These are phyloP conservation scores for Morelia viridis DNA, from an alignment of 2,797 vertebrate genomes.

Conservation along the genomic window DNA sequence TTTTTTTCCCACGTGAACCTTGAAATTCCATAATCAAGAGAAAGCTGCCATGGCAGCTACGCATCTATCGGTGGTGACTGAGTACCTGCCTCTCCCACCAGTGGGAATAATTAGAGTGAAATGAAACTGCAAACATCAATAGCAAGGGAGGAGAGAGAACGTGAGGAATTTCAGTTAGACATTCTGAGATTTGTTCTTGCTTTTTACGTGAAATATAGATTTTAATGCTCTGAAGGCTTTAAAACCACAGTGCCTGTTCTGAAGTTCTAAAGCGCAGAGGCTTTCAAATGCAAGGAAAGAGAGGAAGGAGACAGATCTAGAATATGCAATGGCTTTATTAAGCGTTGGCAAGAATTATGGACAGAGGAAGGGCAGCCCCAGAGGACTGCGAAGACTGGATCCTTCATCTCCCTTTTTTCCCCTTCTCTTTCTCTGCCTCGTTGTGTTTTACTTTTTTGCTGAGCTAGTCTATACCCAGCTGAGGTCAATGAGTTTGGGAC, in stretches of 20 bases:
- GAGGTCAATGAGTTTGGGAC: neutral
- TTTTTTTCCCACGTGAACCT: slow-evolving; percentile 55
- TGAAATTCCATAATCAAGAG: slow-evolving; percentile 54
- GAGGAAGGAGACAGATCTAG: slow-evolving; percentile 37
- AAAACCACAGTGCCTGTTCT: slow-evolving; percentile 43
- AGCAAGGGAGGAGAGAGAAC: slow-evolving; percentile 15
- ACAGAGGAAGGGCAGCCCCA: neutral
- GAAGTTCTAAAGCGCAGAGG: slow-evolving; percentile 43
- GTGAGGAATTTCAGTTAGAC: slow-evolving; percentile 55
- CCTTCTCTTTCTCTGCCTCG: neutral
- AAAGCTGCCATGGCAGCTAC: slow-evolving; percentile 41
- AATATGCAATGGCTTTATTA: slow-evolving; percentile 47
- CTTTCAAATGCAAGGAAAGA: slow-evolving; percentile 46
- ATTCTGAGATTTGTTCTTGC: slow-evolving; percentile 53
- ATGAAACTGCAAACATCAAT: slow-evolving; percentile 53
- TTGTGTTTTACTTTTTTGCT: neutral
- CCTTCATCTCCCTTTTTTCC: too few species aligned
- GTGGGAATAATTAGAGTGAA: slow-evolving; percentile 63
- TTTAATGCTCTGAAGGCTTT: slow-evolving; percentile 56
- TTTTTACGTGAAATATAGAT: slow-evolving; percentile 59
- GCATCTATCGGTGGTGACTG: slow-evolving; percentile 18
- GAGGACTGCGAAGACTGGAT: rapidly evolving
- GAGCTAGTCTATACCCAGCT: neutral
- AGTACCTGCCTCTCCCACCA: slow-evolving; percentile 52
- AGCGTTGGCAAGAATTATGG: neutral